These are phyloP conservation scores for Pampusana beccarii DNA, from an alignment of 2,113 vertebrate species.

Conservation along the genomic window DNA sequence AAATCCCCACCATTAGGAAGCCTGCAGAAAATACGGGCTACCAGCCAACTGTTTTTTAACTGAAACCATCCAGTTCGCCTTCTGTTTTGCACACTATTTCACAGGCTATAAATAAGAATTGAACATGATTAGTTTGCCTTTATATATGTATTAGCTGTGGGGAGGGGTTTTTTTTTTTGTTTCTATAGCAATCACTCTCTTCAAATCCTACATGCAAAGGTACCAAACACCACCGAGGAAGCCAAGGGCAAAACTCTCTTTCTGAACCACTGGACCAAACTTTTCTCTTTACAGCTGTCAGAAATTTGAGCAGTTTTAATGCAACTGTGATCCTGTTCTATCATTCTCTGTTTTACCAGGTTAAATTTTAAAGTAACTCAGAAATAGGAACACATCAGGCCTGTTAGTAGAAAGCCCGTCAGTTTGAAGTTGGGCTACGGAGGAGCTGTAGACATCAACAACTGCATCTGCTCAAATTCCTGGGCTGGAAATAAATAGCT, in stretches of 20 bases:
- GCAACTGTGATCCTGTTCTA: background rate
- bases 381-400: background rate
- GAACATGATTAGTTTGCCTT: background rate
- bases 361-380: background rate
- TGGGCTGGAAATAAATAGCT: background rate
- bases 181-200: background rate
- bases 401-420: background rate
- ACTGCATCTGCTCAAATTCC: background rate
- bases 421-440: background rate
- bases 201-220: background rate
- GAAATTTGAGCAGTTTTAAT: background rate
- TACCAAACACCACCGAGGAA: background rate
- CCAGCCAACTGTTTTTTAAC: background rate
- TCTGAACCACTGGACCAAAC: background rate
- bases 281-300: background rate
- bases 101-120: background rate
- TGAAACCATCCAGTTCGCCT: background rate
- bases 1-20: background rate
- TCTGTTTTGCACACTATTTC: conserved; percentile 14
- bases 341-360: background rate
- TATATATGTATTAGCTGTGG: background rate
- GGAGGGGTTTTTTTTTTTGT: background rate
- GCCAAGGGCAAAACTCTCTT: background rate
- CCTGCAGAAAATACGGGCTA: background rate
- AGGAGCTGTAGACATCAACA: background rate